phyloP scores from a whole-genome alignment of 2,113 vertebrate species.

The Coryphaenoides rupestris region DNA sequence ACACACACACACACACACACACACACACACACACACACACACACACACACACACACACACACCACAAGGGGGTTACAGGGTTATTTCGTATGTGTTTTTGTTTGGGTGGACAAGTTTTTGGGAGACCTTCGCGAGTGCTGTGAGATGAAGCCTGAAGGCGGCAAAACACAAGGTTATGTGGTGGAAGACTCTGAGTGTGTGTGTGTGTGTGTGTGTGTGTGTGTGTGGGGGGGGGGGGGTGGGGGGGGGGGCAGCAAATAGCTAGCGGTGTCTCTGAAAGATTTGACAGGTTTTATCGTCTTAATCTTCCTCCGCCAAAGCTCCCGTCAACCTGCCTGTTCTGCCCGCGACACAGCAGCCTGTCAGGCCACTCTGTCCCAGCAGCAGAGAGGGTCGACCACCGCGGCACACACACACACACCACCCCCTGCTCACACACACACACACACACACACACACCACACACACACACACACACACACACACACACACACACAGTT shows the following conservation, averaged over 20 bases:
- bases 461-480: neutral
- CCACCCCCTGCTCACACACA: too few relatives aligned
- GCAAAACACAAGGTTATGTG: constrained; percentile 39
- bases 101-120: constrained; percentile 28
- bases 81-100: neutral
- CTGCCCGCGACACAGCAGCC: constrained; percentile 50
- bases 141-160: constrained; percentile 19
- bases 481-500: constrained; percentile 34
- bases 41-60: too few relatives aligned
- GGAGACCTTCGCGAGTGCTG: constrained; percentile 15
- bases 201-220: constrained; percentile 26
- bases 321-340: constrained; percentile 52
- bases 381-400: constrained; percentile 32
- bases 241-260: constrained; percentile 24
- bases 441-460: too few relatives aligned
- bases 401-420: too few relatives aligned
- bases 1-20: too few relatives aligned
- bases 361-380: constrained; percentile 65
- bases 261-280: constrained; percentile 26
- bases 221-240: constrained; percentile 4
- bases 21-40: too few relatives aligned
- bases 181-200: constrained; percentile 5
- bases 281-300: constrained; percentile 61
- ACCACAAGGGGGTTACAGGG: too few relatives aligned
- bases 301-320: constrained; percentile 27